A percentile compares a stretch with the other conserved stretches of the same genome.
These are phyloP conservation scores for Drosophila bocqueti DNA, from an alignment of 1,140 invertebrate genomes.

Conservation along the genomic window DNA sequence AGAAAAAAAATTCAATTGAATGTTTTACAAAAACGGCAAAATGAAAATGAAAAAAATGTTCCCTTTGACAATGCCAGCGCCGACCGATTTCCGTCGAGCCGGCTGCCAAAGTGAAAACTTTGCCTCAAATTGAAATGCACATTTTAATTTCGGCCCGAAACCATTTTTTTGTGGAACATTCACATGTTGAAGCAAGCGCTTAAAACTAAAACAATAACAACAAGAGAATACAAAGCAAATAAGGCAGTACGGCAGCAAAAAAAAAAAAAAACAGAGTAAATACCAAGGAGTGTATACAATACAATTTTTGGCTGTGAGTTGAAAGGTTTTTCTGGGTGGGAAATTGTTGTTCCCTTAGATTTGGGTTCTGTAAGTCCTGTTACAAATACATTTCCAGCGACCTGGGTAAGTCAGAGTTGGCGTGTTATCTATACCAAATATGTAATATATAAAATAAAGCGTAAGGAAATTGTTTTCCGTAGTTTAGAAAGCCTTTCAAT, in stretches of 20 bases:
- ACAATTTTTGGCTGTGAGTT: constrained; percentile 32
- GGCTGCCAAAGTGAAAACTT: constrained; percentile 69
- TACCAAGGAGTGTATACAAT: constrained; percentile 55
- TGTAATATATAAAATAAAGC: constrained; percentile 57
- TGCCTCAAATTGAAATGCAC: constrained; percentile 71
- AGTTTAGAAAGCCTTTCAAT: constrained; percentile 78
- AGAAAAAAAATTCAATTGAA: constrained; percentile 61
- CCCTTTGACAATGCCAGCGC: constrained; percentile 58
- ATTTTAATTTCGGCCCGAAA: constrained; percentile 73
- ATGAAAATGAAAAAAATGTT: constrained; percentile 58
- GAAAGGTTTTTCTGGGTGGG: constrained; percentile 57
- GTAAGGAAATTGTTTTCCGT: constrained; percentile 68
- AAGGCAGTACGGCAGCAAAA: constrained; percentile 31
- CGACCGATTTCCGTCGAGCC: constrained; percentile 17
- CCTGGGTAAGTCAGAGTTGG: constrained; percentile 76
- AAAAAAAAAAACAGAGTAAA: constrained; percentile 41
- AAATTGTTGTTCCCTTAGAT: constrained; percentile 37
- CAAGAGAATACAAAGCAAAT: constrained; percentile 39
- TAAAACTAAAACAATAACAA: constrained; percentile 68
- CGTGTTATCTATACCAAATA: constrained; percentile 62
- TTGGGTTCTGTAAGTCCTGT: constrained; percentile 61
- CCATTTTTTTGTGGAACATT: constrained; percentile 84
- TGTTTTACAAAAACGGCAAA: constrained; percentile 81
- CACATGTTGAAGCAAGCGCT: constrained; percentile 84
- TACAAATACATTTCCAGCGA: constrained; percentile 63